Conservation (phyloP, 1,140 invertebrate genomes). For the Hylaeus volcanicus region DNA sequence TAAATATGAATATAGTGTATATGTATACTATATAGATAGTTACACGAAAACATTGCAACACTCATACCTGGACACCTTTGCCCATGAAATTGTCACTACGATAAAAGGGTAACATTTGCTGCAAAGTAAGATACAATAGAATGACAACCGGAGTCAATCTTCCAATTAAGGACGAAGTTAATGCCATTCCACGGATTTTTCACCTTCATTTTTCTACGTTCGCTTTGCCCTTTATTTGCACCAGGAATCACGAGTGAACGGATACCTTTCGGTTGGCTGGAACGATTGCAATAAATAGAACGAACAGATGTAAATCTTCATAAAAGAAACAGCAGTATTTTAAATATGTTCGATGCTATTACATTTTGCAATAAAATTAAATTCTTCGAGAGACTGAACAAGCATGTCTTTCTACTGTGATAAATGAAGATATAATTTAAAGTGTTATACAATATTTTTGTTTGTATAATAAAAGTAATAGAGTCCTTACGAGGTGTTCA, state of each 20-base stretch:
- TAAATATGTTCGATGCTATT: not conserved
- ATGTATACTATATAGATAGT: conserved; percentile 62
- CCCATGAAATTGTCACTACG: conserved; percentile 55
- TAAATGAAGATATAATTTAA: too few relatives aligned
- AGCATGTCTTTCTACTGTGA: too few relatives aligned
- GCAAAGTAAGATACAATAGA: conserved; percentile 57
- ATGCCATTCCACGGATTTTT: conserved; percentile 66
- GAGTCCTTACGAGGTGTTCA: too few relatives aligned
- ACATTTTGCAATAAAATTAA: not conserved
- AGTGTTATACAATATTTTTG: too few relatives aligned
- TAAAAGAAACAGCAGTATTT: not conserved
- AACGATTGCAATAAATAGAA: not conserved
- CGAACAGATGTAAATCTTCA: not conserved
- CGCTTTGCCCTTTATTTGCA: conserved; percentile 6
- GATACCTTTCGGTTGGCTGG: not conserved
- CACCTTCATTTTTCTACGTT: conserved; percentile 11
- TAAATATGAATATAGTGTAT: conserved; percentile 68
- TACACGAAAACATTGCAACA: conserved; percentile 43
- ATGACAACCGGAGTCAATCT: conserved; percentile 59
- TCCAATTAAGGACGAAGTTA: conserved; percentile 60
- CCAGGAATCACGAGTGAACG: conserved; percentile 9
- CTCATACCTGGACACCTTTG: conserved; percentile 40
- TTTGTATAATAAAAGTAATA: too few relatives aligned
- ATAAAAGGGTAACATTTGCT: conserved; percentile 65
- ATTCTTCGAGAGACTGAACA: too few relatives aligned